Evolutionary conservation across 2,888 invertebrate species (phyloP).

Genomic region (Amblyjoppa fuscipennis): DNA sequence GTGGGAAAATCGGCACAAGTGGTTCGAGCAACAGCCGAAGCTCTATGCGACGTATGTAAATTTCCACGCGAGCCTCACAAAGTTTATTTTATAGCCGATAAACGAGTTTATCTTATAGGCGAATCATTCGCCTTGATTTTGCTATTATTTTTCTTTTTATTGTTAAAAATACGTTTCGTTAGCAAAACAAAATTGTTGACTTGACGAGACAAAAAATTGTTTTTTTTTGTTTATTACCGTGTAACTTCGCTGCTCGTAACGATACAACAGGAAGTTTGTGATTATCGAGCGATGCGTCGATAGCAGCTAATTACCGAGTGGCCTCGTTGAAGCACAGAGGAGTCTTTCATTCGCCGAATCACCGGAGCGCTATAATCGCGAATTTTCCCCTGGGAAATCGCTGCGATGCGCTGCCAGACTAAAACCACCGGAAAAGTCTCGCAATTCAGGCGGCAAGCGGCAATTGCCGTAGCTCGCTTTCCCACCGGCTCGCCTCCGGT

Average conservation of each 20-base stretch:
- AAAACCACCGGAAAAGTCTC: conserved; percentile 33
- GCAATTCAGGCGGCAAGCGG: conserved; percentile 51
- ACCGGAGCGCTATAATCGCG: neutral
- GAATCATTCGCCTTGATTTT: too few species aligned
- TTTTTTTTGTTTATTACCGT: neutral
- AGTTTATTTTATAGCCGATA: too few species aligned
- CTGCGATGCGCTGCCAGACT: neutral
- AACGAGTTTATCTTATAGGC: too few species aligned
- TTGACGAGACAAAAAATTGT: too few species aligned
- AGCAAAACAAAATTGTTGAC: too few species aligned
- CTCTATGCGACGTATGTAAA: too few species aligned
- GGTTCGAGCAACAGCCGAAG: neutral
- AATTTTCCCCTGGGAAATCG: conserved; percentile 5
- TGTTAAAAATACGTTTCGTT: too few species aligned
- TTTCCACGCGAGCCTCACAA: too few species aligned
- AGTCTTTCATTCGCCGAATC: neutral
- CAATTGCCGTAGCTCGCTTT: conserved; percentile 29
- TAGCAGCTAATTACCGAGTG: neutral
- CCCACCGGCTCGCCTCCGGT: conserved; percentile 2
- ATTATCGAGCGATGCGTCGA: conserved; percentile 15
- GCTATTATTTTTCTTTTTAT: too few species aligned
- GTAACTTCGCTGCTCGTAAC: neutral
- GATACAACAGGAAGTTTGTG: neutral
- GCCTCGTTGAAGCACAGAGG: neutral
- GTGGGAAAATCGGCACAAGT: neutral